Base-by-base conservation (phyloP, 2,113 vertebrate species). In the Myiagra hebetior region DNA sequence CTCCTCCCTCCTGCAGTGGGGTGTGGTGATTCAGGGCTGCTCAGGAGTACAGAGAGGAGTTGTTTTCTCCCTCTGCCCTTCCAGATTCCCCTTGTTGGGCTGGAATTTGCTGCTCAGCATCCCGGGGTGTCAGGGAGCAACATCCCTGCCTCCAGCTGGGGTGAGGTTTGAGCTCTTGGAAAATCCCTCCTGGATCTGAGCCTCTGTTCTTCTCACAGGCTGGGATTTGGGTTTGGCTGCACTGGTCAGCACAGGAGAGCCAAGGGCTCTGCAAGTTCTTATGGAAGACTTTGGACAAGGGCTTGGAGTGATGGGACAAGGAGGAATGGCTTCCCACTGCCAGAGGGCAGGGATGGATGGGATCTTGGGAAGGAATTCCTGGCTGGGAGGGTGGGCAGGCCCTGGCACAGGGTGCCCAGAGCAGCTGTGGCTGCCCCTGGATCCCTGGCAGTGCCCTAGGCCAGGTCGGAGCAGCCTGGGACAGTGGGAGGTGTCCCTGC, bases 1-100 rank as follows among this genome's bases (percentile, higher is more conserved):
- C 13, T 2, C 24, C 35, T 17, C 23, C 37, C 3, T 3, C 14
- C 35, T 15, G 3, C 3, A 27, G 22, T 1, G 39, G 28, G 50
- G 1, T 41, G 8, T 6, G 37, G 8, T 4, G 16, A 1, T 5
- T 4, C 64, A 15, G 78, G 1, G 9, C 14, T 16, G 30, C 30
- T 35, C 1, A 3, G 1, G 14, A 5, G 52, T 4, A 0, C 2
- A 1, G 18, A 7, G 13, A 26, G 24, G 14, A 42, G 64, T 3
- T n/a, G 6, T 3, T 41, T 23, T 10, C 37, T 11, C 47, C 55
- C 33, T 41, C 73, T 31, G 26, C 47, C 27, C 16, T 35, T 20
- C 47, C 35, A 3, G 0, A 0, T 10, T 5, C 5, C 15, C 10
- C 73, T 3, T 18, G n/a, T 0, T 4, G 3, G 57, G 10, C n/a